phyloP scores from a whole-genome alignment of 2,113 vertebrate genomes.

The Glaucomys volans region DNA sequence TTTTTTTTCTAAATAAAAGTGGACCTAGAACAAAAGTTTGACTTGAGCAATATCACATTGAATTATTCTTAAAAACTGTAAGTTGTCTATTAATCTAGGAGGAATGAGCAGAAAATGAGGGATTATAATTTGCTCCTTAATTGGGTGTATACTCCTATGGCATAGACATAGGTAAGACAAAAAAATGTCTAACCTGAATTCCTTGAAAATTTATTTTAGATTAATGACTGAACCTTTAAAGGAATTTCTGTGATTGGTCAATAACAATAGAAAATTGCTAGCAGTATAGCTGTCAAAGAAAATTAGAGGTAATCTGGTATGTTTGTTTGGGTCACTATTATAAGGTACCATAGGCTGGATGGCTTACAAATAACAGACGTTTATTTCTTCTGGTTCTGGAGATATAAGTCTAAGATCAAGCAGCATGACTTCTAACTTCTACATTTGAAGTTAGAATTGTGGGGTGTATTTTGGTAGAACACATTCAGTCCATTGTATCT shows the following conservation, averaged over 20 bases:
- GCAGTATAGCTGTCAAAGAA: neutral
- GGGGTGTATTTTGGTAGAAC: neutral
- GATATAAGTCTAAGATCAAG: neutral
- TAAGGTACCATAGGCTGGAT: neutral
- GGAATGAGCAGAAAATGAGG: neutral
- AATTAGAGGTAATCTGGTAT: neutral
- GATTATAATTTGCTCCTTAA: neutral
- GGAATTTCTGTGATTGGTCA: neutral
- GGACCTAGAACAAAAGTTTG: neutral
- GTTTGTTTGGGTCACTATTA: neutral
- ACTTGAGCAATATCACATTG: neutral
- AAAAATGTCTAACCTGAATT: neutral
- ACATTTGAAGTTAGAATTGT: neutral
- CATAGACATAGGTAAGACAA: neutral
- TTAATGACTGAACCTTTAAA: constrained; percentile 28
- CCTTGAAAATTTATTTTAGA: neutral
- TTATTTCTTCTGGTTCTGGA: neutral
- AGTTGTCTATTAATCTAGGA: neutral
- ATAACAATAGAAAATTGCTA: constrained; percentile 22
- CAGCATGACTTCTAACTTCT: neutral
- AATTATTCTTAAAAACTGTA: constrained; percentile 16
- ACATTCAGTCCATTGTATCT: neutral
- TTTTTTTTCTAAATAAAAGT: constrained; percentile 64
- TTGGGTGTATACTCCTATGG: neutral
- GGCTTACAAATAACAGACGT: neutral